phyloP scores from a whole-genome alignment of 2,888 invertebrate genomes.

The Sphinx pinastri region DNA sequence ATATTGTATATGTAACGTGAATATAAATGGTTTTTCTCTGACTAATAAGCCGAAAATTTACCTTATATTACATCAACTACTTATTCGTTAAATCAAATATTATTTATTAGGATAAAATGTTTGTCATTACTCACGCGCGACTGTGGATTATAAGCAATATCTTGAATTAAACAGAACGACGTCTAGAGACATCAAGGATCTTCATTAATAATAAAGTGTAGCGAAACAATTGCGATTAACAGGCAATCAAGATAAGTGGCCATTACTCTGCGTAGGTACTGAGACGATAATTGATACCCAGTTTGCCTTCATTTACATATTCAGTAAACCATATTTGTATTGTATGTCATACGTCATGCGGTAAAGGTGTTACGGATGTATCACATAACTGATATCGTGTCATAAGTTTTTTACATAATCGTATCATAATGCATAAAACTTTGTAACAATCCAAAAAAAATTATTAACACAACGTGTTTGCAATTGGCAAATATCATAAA shows the following conservation, averaged over 20 bases:
- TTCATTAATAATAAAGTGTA: constrained; percentile 17
- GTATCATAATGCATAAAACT: neutral
- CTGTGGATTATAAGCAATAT: neutral
- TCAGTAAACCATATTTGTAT: neutral
- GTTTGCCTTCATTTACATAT: constrained; percentile 9
- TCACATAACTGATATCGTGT: neutral
- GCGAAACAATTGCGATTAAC: constrained; percentile 20
- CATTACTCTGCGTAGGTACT: neutral
- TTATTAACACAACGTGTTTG: neutral
- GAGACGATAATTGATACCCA: neutral
- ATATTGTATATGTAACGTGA: too few relatives aligned
- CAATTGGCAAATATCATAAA: neutral
- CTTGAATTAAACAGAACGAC: constrained; percentile 9
- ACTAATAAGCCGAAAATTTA: too few relatives aligned
- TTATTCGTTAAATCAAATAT: neutral
- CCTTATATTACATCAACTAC: too few relatives aligned
- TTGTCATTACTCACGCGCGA: neutral
- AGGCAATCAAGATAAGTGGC: constrained; percentile 16
- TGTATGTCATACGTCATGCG: neutral
- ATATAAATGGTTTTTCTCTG: too few relatives aligned
- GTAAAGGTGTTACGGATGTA: neutral
- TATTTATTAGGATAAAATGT: neutral
- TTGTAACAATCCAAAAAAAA: neutral
- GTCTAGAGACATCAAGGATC: constrained; percentile 1
- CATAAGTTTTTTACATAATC: neutral